Percentiles rank a stretch among this genome's conserved stretches.
These are phyloP conservation scores for Dromococcyx pavoninus DNA, from an alignment of 2,797 vertebrate species.

Conservation along the genomic window DNA sequence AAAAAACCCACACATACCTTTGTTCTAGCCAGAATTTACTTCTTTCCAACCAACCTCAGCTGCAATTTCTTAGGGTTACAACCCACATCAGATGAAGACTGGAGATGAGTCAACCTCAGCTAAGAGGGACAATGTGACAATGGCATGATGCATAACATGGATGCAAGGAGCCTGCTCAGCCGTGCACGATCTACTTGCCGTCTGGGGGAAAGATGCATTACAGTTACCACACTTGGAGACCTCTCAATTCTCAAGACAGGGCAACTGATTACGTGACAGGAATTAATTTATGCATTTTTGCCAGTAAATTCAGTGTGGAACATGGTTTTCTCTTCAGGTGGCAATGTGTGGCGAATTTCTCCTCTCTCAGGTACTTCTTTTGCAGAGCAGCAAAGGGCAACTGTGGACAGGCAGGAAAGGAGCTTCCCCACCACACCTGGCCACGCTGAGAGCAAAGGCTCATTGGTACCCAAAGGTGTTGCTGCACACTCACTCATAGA, in stretches of 20 bases:
- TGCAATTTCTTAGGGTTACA: neutral
- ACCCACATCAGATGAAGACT: neutral
- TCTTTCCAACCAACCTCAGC: neutral
- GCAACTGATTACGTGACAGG: neutral
- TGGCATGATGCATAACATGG: rapidly evolving
- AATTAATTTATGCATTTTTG: neutral
- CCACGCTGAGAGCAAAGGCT: slow-evolving; percentile 17
- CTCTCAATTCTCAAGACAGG: neutral
- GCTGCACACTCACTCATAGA: slow-evolving; percentile 25
- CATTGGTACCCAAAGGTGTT: slow-evolving; percentile 40
- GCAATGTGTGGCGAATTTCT: neutral
- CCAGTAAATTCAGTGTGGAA: neutral
- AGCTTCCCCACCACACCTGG: slow-evolving; percentile 35
- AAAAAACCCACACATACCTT: neutral
- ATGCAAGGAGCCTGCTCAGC: neutral
- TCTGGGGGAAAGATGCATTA: neutral
- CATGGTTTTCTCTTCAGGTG: rapidly evolving
- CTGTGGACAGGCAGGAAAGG: neutral
- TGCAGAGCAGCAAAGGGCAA: neutral
- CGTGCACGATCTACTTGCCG: neutral
- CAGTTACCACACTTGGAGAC: neutral
- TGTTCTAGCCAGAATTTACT: neutral
- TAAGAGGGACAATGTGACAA: neutral
- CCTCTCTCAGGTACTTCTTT: neutral
- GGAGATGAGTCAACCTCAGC: neutral